phyloP scores from a whole-genome alignment of 2,888 invertebrate species.

The Spodoptera picta region DNA sequence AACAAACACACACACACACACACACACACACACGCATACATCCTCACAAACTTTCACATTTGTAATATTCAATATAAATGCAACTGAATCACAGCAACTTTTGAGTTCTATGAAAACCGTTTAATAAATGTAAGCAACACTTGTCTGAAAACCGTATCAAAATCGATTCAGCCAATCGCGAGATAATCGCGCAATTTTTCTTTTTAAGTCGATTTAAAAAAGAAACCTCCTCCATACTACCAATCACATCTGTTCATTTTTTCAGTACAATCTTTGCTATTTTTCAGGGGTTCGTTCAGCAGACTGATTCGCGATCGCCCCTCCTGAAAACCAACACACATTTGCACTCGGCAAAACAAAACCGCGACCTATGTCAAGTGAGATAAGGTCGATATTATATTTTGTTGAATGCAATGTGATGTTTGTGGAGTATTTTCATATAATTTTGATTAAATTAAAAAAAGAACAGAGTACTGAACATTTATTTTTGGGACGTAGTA shows the following conservation, averaged over 20 bases:
- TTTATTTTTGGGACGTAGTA: conserved; percentile 60
- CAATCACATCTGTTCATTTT: conserved; percentile 44
- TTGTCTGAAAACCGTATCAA: too few relatives aligned
- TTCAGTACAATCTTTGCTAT: conserved; percentile 58
- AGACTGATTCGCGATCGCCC: conserved; percentile 62
- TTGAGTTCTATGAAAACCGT: too few relatives aligned
- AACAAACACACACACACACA: too few relatives aligned
- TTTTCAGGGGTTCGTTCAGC: conserved; percentile 60
- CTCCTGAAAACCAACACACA: conserved; percentile 35
- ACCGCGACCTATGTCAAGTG: conserved; percentile 15
- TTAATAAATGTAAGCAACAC: too few relatives aligned
- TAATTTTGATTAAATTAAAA: conserved; percentile 68
- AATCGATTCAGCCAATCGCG: too few relatives aligned
- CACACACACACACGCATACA: too few relatives aligned
- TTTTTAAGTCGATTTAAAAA: too few relatives aligned
- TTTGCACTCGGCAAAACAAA: conserved; percentile 12
- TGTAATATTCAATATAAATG: too few relatives aligned
- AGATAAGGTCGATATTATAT: too few relatives aligned
- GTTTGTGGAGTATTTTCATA: conserved; percentile 52
- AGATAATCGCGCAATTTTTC: too few relatives aligned
- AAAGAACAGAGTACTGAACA: conserved; percentile 52
- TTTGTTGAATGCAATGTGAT: background rate
- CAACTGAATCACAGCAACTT: too few relatives aligned
- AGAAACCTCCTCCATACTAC: conserved; percentile 44
- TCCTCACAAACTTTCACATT: too few relatives aligned